Evolutionary conservation across 2,888 invertebrate species (phyloP), one percentile per base, ranked within the genome.

Genomic region (Sthenelais limicola): DNA sequence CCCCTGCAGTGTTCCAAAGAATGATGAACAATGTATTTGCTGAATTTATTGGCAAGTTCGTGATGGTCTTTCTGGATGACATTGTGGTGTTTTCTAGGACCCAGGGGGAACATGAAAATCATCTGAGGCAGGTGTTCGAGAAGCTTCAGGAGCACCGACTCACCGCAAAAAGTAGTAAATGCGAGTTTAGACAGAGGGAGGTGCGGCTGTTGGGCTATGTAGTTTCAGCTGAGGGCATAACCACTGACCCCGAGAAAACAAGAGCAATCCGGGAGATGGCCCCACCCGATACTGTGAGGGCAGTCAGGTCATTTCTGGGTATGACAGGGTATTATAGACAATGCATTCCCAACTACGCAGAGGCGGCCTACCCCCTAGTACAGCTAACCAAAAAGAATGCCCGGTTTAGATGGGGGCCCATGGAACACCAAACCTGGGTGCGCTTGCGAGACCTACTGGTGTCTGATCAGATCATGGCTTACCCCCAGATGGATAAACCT

Each of bases 1-100:
- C 73, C 4, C 77, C 74, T 7, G 58, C 54, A 2, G 32, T 24
- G 1, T 77, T 77, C 51, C 74, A 72, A 67, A 24, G 72, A 2
- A 35, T 56, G 0, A 77, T 77, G 77, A 51, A 74, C 2, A 47
- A 33, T 12, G 52, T 73, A 3, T 28, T 74, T 21, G 18, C 7
- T 30, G 70, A 43, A 35, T 15, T 52, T 5, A 24, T 74, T 3
- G 73, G 71, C 0, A 21, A 68, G 35, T 49, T 48, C 26, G 51
- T 33, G 5, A 51, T 73, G 43, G 62, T 73, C 1, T 73, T 71
- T 35, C 24, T 73, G 30, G 73, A 73, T 68, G 71, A 73, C 33
- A 51, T 73, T 28, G n/a, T 73, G 2, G 28, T 73, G 7, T 73
- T n/a, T 18, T 47, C 47, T 47, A 1, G 43, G 0, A 49, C 1